Evolutionary conservation across 2,888 invertebrate genomes (phyloP), one percentile per base, ranked within the genome.

Genomic region (Watsonalla binaria): DNA sequence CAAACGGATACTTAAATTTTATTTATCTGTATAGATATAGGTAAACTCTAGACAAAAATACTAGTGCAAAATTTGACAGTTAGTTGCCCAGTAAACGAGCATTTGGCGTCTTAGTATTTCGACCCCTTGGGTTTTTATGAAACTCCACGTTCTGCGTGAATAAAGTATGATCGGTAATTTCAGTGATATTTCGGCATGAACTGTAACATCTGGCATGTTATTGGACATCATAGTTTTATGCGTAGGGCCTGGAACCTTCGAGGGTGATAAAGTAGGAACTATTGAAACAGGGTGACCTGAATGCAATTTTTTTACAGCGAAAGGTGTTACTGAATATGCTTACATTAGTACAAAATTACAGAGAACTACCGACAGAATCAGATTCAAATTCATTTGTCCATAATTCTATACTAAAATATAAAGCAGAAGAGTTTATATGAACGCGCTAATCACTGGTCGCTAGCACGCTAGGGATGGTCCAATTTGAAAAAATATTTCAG

Each of bases 181-280:
- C 80, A 83, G 78, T 84, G 83, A 87, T 86, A 86, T 80, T 76
- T 72, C 66, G 79, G 78, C 80, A 80, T 78, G 80, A 83, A 78
- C 80, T 70, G 68, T 75, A 75, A 74, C 88, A 88, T 89, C 85
- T 87, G 89, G 82, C 70, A 78, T 75, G 83, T 82, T 86, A 87
- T 88, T 83, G 84, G 73, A 72, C 74, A 68, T 74, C 78, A 79
- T 82, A 83, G 82, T 82, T 87, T 88, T 87, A 88, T 83, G 82
- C 72, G 74, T 66, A 66, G 70, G 42, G 42, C 11, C 11, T 11
- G 8, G 5, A 11, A 65, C 69, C 72, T 73, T 74, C 73, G 9
- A 37, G 37, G 37, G 42, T 74, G 70, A 72, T 68, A 74, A 74
- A 77, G 79, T 72, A 73, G 69, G 72, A 71, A 68, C 76, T 11